A percentile compares a stretch with the other conserved stretches of the same genome.
These are phyloP conservation scores for Cataglyphis albicans DNA, from an alignment of 2,888 invertebrate genomes.

Conservation along the genomic window DNA sequence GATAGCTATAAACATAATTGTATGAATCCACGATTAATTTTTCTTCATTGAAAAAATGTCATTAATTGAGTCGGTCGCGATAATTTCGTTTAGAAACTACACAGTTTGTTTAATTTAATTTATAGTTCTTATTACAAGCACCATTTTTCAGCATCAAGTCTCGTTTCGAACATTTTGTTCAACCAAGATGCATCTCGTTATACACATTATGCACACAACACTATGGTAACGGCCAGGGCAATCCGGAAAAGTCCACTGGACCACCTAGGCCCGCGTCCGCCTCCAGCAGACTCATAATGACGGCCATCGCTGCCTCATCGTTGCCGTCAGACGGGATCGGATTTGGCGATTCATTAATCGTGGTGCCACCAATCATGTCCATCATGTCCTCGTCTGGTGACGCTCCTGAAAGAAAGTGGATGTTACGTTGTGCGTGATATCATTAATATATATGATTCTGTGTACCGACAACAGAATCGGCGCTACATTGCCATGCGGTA, in stretches of 20 bases:
- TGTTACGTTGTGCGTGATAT: constrained; percentile 68
- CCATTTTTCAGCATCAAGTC: constrained; percentile 81
- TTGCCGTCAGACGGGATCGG: constrained; percentile 90
- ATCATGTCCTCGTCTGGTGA: constrained; percentile 87
- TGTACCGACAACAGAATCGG: constrained; percentile 18
- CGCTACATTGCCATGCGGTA: background rate
- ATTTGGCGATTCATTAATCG: constrained; percentile 86
- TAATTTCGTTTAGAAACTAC: constrained; percentile 22
- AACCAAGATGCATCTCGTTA: background rate
- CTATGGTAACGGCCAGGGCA: constrained; percentile 94
- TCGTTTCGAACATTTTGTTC: background rate
- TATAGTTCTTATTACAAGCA: constrained; percentile 59
- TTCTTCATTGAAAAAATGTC: background rate
- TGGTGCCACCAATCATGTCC: constrained; percentile 88
- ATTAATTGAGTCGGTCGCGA: background rate
- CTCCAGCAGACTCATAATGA: constrained; percentile 95
- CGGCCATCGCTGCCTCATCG: constrained; percentile 96
- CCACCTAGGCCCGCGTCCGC: constrained; percentile 96
- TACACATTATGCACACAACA: constrained; percentile 7
- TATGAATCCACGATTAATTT: constrained; percentile 17
- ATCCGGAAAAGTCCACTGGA: constrained; percentile 94
- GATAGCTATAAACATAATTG: background rate
- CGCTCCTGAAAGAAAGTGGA: constrained; percentile 72
- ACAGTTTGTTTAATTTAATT: background rate
- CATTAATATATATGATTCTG: constrained; percentile 19